Base-by-base conservation (phyloP, 2,797 vertebrate genomes). In the Chaetophractus vellerosus region DNA sequence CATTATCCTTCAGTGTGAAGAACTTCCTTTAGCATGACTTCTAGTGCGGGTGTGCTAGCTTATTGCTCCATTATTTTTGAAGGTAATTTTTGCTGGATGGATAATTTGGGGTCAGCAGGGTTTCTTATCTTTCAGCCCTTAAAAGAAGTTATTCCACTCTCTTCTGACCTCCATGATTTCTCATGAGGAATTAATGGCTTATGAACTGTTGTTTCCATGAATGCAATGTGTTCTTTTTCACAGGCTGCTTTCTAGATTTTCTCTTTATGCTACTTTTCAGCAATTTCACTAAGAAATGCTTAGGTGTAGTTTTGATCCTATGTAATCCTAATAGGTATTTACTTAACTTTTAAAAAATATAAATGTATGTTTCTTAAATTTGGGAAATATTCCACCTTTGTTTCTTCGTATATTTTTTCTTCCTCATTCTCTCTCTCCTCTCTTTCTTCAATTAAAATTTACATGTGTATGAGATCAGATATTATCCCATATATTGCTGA, bases 231-330 rank as follows among this genome's bases (percentile, higher is more conserved):
- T 15, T 82, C 24, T 48, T 88, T 82, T 66, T 48, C 38, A 59
- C 38, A 48, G 18, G 9, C 50, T 59, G 9, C 38, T 66, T 93
- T 75, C 50, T 66, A 82, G 24, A 75, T 50, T 75, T 82, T 24
- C n/a, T 82, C 15, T 78, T 80, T 69, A 69, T 50, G 72, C 45
- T 81, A 23, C 23, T 81, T 64, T 79, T n/a, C 69, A 75, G 92
- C 14, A 88, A 75, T 14, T 36, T 57, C 9, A 66, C 55, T 68
- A 50, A 24, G 24, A 82, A 31, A 26, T 88, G 33, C 50, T 75
- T 48, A 68, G n/a, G 48, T 4, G 36, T 81, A 6, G 26, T 18
- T 66, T 75, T 75, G 57, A 38, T 68, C 63, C 10, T 88, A 59
- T n/a, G 66, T 63, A 36, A 72, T 61, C n/a, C 5, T 61, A 15